These are phyloP conservation scores for Microcebus jonahi DNA, from an alignment of 2,113 vertebrate genomes.

Conservation along the genomic window DNA sequence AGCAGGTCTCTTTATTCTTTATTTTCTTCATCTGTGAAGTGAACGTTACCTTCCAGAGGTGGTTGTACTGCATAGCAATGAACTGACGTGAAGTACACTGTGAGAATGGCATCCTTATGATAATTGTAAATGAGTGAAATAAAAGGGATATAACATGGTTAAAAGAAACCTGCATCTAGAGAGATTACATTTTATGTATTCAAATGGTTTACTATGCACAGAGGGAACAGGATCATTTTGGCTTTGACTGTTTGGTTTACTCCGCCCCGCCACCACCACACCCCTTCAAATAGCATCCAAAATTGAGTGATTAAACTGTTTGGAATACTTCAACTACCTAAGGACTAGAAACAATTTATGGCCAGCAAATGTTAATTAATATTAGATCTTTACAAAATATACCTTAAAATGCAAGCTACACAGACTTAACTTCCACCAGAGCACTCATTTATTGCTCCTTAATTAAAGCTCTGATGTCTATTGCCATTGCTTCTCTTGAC, in stretches of 20 bases:
- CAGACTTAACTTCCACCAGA: constrained; percentile 76
- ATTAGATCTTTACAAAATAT: constrained; percentile 78
- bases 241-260: not conserved
- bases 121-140: not conserved
- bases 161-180: not conserved
- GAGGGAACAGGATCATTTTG: not conserved
- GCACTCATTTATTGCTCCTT: constrained; percentile 65
- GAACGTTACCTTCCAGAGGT: constrained; percentile 59
- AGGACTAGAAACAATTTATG: constrained; percentile 58
- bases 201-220: not conserved
- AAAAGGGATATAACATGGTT: not conserved
- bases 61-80: constrained; percentile 70
- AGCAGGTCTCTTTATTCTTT: constrained; percentile 74
- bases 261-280: not conserved
- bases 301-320: not conserved
- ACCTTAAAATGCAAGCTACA: constrained; percentile 81
- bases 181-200: not conserved
- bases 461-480: constrained; percentile 82
- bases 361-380: constrained; percentile 77
- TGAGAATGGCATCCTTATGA: not conserved
- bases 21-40: constrained; percentile 70
- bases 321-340: not conserved
- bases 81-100: not conserved
- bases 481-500: constrained; percentile 70
- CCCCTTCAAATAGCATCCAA: not conserved